Percentiles rank a stretch among this genome's conserved stretches.
Evolutionary conservation across 2,113 vertebrate genomes (phyloP).

Genomic region (Gasterosteus aculeatus): DNA sequence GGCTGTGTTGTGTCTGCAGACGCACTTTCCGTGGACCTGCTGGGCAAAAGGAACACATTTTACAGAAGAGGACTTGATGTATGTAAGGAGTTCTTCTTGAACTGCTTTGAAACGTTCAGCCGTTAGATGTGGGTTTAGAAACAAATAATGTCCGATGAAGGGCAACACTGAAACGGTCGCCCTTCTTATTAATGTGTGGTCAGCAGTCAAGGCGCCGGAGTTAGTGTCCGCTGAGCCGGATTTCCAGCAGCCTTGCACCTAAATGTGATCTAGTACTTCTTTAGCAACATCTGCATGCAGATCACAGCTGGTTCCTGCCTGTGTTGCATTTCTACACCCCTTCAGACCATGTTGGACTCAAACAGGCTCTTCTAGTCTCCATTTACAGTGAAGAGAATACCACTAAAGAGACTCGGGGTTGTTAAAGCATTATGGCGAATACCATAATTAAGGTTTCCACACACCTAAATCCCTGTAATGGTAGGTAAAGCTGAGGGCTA

Average conservation of each 20-base stretch:
- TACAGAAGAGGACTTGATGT: too few relatives aligned
- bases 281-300: conserved; percentile 13
- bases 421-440: conserved; percentile 64
- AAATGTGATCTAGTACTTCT: conserved; percentile 2
- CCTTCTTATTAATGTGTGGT: conserved; percentile 2
- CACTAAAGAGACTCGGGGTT: conserved; percentile 40
- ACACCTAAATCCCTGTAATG: conserved; percentile 66
- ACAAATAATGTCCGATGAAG: neutral
- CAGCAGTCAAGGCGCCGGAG: neutral
- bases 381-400: conserved; percentile 60
- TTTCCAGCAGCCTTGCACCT: conserved; percentile 3
- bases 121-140: neutral
- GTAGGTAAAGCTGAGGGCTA: conserved; percentile 55
- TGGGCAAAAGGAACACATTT: conserved; percentile 10
- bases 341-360: conserved; percentile 36
- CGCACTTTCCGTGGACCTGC: conserved; percentile 94
- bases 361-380: conserved; percentile 40
- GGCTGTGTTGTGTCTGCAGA: conserved; percentile 93
- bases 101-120: neutral
- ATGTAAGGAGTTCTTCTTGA: neutral
- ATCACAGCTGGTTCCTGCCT: conserved; percentile 27
- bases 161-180: neutral
- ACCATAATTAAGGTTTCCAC: conserved; percentile 71
- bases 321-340: conserved; percentile 25
- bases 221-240: neutral